Evolutionary conservation across 1,140 invertebrate genomes (phyloP), one percentile per base, ranked within the genome.

Genomic region (Heliconius hermathena): DNA sequence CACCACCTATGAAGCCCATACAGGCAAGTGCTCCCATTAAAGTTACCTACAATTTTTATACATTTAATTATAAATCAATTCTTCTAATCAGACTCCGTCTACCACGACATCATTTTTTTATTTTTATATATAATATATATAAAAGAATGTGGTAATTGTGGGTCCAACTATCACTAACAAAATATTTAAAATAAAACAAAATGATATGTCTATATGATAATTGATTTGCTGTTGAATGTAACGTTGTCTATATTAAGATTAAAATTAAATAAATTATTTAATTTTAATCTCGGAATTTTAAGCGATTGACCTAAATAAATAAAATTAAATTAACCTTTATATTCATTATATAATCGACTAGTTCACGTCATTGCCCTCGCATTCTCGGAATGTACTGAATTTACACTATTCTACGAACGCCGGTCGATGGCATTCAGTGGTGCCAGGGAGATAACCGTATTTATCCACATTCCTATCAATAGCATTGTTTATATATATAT

Each of bases 1-100:
- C 98, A 49, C 98, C 98, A 36, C 98, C 98, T 3, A 99, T 99
- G 98, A 98, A 98, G 91, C 98, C 98, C 8, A 98, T 99, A 86
- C 97, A 98, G 87, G 97, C 98, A 87, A 82, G 52, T 72, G 18
- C 20, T 57, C 26, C 20, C 60, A 20, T 29, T 41, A 3, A 46
- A n/a, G 5, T 20, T 52, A 18, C 49, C 18, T 52, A 52, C 49
- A 20, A 6, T 60, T 22, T 60, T 22, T 60, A 60, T 60, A 60
- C 18, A 22, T 22, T 46, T n/a, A 11, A 57, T 9, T 22, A 8
- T 57, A 46, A 46, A 46, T 41, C 11, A 13, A 46, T 3, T 46
- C 41, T 13, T 16, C 41, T 13, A 46, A 3, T 46, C 41, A 41
- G 9, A 41, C 38, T 38, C 8, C 8, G 38, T 9, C 1, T 38